These are phyloP conservation scores for Labia minor DNA, from an alignment of 2,888 invertebrate genomes.

Conservation along the genomic window DNA sequence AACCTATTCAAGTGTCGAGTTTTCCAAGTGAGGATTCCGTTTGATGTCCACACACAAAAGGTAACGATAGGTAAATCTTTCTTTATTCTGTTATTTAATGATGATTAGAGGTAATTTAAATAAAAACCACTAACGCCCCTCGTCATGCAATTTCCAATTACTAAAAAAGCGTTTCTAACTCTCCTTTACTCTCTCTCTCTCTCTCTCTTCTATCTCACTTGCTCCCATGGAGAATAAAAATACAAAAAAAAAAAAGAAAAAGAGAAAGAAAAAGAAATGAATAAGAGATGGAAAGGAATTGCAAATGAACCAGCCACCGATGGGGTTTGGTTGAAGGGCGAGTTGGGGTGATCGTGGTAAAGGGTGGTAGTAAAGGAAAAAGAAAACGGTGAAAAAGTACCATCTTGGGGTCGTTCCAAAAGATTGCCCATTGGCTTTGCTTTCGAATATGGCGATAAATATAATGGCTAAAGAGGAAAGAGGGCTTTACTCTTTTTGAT, in stretches of 20 bases:
- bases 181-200: too few species aligned
- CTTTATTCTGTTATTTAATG: not conserved
- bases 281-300: slow-evolving; percentile 8
- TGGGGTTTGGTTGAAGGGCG: too few species aligned
- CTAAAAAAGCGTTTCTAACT: not conserved
- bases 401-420: not conserved
- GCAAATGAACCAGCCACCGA: not conserved
- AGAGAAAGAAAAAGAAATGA: not conserved
- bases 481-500: not conserved
- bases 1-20: not conserved
- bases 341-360: not conserved
- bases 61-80: not conserved
- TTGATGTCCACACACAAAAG: not conserved
- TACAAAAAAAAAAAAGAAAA: too few species aligned
- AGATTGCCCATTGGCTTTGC: not conserved
- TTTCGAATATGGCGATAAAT: not conserved
- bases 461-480: not conserved
- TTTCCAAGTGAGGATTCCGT: not conserved
- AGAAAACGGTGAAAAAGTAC: too few species aligned
- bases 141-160: slow-evolving; percentile 13
- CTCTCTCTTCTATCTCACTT: too few species aligned
- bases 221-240: too few species aligned
- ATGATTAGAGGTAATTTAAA: slow-evolving; percentile 13
- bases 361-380: not conserved
- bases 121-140: not conserved